Conservation (phyloP, 2,113 vertebrate genomes). For the Equus przewalskii region DNA sequence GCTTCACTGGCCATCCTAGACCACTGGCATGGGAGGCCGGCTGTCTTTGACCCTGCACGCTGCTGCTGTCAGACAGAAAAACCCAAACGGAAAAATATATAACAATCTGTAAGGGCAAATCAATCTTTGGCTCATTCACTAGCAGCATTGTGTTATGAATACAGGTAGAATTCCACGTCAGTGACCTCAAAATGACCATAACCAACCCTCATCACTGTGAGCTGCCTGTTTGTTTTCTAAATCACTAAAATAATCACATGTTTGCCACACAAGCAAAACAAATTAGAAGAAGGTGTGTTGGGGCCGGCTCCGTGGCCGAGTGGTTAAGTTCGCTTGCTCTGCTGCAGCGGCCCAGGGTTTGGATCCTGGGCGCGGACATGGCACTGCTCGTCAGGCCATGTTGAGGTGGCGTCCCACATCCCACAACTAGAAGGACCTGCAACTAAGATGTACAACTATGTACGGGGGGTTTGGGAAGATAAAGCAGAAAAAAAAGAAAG, state of each 20-base stretch:
- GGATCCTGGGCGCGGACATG: no score
- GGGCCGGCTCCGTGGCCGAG: no score
- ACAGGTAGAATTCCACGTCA: not conserved
- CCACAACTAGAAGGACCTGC: no score
- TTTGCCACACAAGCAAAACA: not conserved
- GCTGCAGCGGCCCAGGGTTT: no score
- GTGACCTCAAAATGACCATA: not conserved
- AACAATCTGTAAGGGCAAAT: conserved; percentile 28
- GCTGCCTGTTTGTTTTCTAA: not conserved
- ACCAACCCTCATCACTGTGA: not conserved
- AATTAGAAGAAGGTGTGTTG: not conserved
- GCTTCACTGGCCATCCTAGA: conserved; percentile 99
- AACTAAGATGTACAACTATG: not conserved
- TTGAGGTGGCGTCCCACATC: no score
- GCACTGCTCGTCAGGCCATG: no score
- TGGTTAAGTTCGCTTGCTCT: no score
- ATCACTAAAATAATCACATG: not conserved
- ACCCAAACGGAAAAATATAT: conserved; percentile 62
- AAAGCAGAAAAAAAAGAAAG: no score
- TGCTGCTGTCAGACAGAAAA: conserved; percentile 83
- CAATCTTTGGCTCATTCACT: not conserved
- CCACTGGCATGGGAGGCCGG: conserved; percentile 92
- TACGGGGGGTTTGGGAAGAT: no score
- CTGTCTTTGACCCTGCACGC: conserved; percentile 92
- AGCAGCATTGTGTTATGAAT: not conserved